Base-by-base conservation (phyloP, 1,140 invertebrate genomes). In the Pseudomyrmex dendroicus region DNA sequence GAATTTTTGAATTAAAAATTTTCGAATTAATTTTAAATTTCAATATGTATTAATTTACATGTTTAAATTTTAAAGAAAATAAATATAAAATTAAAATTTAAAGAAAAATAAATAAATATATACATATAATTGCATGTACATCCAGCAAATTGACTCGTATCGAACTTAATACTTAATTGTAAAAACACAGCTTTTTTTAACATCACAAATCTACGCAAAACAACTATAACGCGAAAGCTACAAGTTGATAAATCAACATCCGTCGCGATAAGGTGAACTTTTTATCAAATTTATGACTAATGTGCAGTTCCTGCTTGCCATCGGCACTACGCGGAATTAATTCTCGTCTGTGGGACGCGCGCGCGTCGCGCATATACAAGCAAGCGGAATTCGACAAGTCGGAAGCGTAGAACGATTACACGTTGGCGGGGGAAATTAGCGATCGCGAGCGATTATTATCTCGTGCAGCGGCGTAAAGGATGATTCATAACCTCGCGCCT, bases 401-500 rank as follows among this genome's bases (percentile, higher is more conserved):
- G 74, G 35, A 35, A 35, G 83, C 66, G 63, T 15, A 54, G 83
- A 78, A 83, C 86, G 73, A 88, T 88, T 88, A 88, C 87, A 88
- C 87, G 78, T 57, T 57, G 62, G n/a, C 52, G 66, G 88, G 64
- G 88, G 90, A 90, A 93, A 93, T 93, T 92, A 91, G 89, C 89
- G 89, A 90, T 89, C 89, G 89, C 76, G 86, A 89, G 90, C 88
- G 91, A 92, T 94, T 92, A 93, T 93, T 92, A 93, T 91, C 90
- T 87, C 84, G 82, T 77, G 35, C 67, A 9, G 61, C 62, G 87
- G 82, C 85, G 83, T 88, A 84, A 84, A 85, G 88, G 86, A 90
- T 94, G 92, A 94, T 94, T 94, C 91, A 93, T 93, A 90, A 91
- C 90, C 87, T 35, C 68, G 90, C 85, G 85, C 64, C 90, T 92